Percentiles rank a stretch among this genome's conserved stretches.
phyloP scores from a whole-genome alignment of 2,797 vertebrate species.

The Anguilla marmorata region DNA sequence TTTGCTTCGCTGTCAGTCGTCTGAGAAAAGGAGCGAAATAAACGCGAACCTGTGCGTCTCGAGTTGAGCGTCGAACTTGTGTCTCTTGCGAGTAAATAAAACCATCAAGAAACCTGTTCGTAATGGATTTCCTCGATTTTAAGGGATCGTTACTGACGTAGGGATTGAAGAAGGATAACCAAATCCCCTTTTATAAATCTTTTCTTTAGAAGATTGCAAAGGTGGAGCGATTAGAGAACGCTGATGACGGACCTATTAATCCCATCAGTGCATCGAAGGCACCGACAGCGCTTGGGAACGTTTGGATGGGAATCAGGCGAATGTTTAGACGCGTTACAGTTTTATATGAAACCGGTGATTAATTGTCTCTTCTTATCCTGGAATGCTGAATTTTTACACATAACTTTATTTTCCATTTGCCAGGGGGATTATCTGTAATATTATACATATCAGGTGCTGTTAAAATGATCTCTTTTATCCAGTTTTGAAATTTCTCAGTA shows the following conservation, averaged over 20 bases:
- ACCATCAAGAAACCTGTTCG: constrained; percentile 60
- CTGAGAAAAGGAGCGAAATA: constrained; percentile 42
- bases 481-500: constrained; percentile 54
- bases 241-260: constrained; percentile 87
- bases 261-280: constrained; percentile 80
- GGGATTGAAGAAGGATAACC: constrained; percentile 74
- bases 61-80: constrained; percentile 48
- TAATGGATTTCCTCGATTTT: constrained; percentile 62
- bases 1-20: constrained; percentile 43
- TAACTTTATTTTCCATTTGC: constrained; percentile 32
- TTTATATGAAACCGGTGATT: constrained; percentile 82
- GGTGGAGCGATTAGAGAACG: constrained; percentile 82
- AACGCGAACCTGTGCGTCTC: constrained; percentile 40
- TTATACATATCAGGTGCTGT: constrained; percentile 40
- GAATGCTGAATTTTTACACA: constrained; percentile 36
- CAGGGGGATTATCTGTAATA: background rate
- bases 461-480: constrained; percentile 40
- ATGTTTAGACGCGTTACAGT: constrained; percentile 75
- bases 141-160: constrained; percentile 71
- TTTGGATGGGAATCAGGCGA: constrained; percentile 76
- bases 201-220: constrained; percentile 76
- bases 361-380: constrained; percentile 58
- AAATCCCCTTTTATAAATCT: constrained; percentile 72
- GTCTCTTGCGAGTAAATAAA: constrained; percentile 54
- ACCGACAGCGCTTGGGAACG: constrained; percentile 76